Percentiles rank a stretch among this genome's conserved stretches.
Conservation (phyloP, 2,797 vertebrate genomes). For the Pipistrellus kuhlii region DNA sequence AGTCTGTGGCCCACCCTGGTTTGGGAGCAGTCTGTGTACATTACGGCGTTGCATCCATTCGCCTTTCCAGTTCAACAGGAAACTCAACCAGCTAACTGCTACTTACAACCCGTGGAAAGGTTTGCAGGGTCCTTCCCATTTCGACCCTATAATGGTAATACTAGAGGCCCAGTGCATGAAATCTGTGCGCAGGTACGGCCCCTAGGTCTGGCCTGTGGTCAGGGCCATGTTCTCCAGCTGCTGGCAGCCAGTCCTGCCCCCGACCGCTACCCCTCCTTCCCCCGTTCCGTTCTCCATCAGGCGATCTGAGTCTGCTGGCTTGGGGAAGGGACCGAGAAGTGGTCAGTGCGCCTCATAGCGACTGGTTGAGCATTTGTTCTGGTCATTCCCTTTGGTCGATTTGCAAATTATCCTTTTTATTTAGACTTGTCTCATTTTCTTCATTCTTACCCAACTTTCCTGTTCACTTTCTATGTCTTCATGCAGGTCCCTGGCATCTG, state of each 20-base stretch:
- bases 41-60: not conserved
- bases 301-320: too few species aligned
- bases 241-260: too few species aligned
- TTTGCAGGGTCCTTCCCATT: not conserved
- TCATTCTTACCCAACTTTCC: slow-evolving; percentile 53
- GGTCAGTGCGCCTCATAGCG: too few species aligned
- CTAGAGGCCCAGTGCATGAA: not conserved
- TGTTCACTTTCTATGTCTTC: slow-evolving; percentile 83
- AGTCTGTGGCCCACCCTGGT: not conserved
- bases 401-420: too few species aligned
- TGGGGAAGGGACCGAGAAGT: too few species aligned
- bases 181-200: too few species aligned
- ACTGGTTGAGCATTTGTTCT: too few species aligned
- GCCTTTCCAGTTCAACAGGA: not conserved
- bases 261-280: too few species aligned
- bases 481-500: slow-evolving; percentile 86
- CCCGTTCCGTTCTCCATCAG: too few species aligned
- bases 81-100: not conserved
- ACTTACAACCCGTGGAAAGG: not conserved
- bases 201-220: too few species aligned
- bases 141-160: not conserved
- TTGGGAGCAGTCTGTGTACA: not conserved
- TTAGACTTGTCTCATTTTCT: not conserved
- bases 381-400: too few species aligned
- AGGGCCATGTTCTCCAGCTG: too few species aligned